Percentiles rank a stretch among this genome's conserved stretches.
Conservation (phyloP, 2,888 invertebrate genomes). For the Trichopria drosophilae region DNA sequence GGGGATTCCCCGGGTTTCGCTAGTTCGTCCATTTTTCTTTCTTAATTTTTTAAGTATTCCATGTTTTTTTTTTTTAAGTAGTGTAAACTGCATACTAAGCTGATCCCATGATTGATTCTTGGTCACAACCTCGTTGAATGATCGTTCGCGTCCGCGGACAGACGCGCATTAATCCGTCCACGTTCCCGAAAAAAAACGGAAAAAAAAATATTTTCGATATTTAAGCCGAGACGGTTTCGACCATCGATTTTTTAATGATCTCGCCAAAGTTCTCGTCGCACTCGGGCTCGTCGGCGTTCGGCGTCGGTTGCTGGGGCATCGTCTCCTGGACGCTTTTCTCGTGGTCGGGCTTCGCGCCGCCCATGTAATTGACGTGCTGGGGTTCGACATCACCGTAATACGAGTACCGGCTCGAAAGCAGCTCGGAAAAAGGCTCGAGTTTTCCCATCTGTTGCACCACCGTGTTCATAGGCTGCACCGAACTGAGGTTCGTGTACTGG, state of each 20-base stretch:
- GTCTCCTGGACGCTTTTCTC: slow-evolving; percentile 16
- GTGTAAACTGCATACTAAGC: slow-evolving; percentile 54
- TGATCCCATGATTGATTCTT: slow-evolving; percentile 55
- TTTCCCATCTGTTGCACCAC: slow-evolving; percentile 62
- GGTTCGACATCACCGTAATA: slow-evolving; percentile 55
- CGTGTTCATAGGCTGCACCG: slow-evolving; percentile 59
- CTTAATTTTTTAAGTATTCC: slow-evolving; percentile 16
- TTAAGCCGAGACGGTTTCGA: slow-evolving; percentile 85
- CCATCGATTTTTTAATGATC: slow-evolving; percentile 90
- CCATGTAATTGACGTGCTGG: slow-evolving; percentile 31
- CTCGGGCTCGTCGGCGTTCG: slow-evolving; percentile 53
- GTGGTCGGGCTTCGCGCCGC: slow-evolving; percentile 31
- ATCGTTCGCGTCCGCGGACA: too few relatives aligned
- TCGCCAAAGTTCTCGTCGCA: slow-evolving; percentile 83
- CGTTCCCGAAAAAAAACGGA: slow-evolving; percentile 1
- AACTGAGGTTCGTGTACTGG: slow-evolving; percentile 71
- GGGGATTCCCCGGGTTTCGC: too few relatives aligned
- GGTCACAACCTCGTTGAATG: slow-evolving; percentile 54
- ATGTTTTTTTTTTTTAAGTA: slow-evolving; percentile 24
- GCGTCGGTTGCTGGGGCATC: slow-evolving; percentile 29
- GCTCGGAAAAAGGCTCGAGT: slow-evolving; percentile 71
- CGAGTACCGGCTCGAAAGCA: slow-evolving; percentile 64
- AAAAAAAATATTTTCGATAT: slow-evolving; percentile 16
- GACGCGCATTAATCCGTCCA: slow-evolving; percentile 3
- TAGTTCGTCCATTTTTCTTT: too few relatives aligned